Base-by-base conservation (phyloP, 2,888 invertebrate genomes). In the Proisotoma minuta region DNA sequence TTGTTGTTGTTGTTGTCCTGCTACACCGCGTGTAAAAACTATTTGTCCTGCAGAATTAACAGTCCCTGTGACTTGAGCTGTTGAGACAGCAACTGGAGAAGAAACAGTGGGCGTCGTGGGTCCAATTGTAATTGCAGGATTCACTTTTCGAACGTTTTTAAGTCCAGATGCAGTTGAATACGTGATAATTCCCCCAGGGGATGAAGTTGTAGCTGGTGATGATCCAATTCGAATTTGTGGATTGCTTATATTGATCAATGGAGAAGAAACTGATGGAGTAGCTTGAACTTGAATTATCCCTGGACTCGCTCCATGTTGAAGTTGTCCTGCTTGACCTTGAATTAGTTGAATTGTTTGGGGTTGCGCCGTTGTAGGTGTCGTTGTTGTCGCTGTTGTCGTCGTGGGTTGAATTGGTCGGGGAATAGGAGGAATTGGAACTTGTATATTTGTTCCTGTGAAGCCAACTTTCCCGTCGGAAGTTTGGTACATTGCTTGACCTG, bases 381-480 rank as follows among this genome's bases (percentile, higher is more conserved):
- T n/a, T n/a, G n/a, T n/a, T n/a, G n/a, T n/a, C n/a, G n/a, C n/a
- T n/a, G 5, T 18, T n/a, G 48, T 12, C 20, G 8, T 28, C 12
- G 8, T 20, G 12, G 23, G 24, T 20, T 50, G 24, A 50, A 22
- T 20, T 15, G 51, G n/a, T 23, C n/a, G 51, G 8, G 8, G 8
- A 5, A 12, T 8, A n/a, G 5, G 12, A 20, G 48, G 5, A 47
- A 18, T 63, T 27, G 62, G 20, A 29, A 58, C 34, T n/a, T 47
- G 40, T 10, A 54, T 51, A 59, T 74, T 66, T 50, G 73, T 27
- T 57, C 65, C 50, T 2, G 73, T 61, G 3, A 72, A 57, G 76
- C 95, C 94, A 24, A 95, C 80, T 77, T 92, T 91, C 0, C 96
- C 96, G 78, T 96, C 95, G 0, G 94, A 88, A 84, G 93, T 87